These are phyloP conservation scores for Stegophylla sp. DNA, from an alignment of 2,888 invertebrate species.

Conservation along the genomic window DNA sequence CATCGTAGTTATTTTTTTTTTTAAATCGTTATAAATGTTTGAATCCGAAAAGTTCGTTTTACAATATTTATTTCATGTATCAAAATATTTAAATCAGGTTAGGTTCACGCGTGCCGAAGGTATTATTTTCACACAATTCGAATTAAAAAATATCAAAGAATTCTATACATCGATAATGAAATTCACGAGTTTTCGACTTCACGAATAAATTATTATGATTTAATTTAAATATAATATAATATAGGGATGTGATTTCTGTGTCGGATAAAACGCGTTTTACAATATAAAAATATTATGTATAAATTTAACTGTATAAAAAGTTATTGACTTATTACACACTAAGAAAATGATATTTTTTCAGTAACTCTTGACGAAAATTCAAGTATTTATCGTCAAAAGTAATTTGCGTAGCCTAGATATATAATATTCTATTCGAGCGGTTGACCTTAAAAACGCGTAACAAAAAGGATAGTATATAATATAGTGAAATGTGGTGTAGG, in stretches of 20 bases:
- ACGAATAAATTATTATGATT: no score
- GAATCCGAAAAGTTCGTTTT: conserved; percentile 11
- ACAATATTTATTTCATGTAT: background rate
- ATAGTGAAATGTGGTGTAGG: background rate
- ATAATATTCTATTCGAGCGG: background rate
- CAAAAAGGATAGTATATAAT: background rate
- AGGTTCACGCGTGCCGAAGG: background rate
- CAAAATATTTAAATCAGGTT: background rate
- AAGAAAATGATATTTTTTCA: no score
- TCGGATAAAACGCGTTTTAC: no score
- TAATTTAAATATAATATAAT: no score
- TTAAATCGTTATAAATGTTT: background rate
- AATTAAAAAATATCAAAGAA: no score
- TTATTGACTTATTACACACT: no score
- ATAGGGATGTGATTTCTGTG: no score
- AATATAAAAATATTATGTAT: no score
- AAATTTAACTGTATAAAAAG: no score
- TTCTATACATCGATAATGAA: no score
- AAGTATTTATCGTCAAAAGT: background rate
- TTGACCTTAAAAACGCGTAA: background rate
- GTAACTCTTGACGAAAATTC: background rate
- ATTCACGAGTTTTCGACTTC: no score
- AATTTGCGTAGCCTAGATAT: background rate
- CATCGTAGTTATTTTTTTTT: no score
- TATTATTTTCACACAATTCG: background rate